Evolutionary conservation across 2,797 vertebrate species (phyloP).

Genomic region (Pachyuromys duprasi): DNA sequence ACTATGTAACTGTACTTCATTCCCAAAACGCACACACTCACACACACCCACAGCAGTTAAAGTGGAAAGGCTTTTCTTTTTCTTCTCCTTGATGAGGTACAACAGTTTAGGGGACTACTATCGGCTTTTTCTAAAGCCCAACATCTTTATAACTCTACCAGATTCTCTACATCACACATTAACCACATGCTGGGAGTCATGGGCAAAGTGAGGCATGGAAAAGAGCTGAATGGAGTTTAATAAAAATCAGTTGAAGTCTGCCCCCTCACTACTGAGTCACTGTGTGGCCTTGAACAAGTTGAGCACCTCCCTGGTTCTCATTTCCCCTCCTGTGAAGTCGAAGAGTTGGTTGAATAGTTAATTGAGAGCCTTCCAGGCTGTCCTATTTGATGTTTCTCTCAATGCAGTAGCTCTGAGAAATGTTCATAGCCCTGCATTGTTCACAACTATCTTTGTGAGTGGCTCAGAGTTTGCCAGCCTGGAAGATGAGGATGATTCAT

Average conservation of each 20-base stretch:
- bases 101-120: neutral
- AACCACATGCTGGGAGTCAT: neutral
- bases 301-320: neutral
- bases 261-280: neutral
- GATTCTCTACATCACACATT: neutral
- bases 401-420: constrained; percentile 17
- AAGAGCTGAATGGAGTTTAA: neutral
- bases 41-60: neutral
- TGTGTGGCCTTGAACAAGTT: neutral
- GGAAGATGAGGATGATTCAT: neutral
- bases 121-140: neutral
- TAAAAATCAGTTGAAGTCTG: neutral
- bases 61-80: neutral
- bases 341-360: constrained; percentile 19
- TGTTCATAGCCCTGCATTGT: neutral
- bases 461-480: constrained; percentile 40
- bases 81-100: neutral
- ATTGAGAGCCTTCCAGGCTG: neutral
- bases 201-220: neutral
- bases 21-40: neutral
- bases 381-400: neutral
- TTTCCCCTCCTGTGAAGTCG: constrained; percentile 36
- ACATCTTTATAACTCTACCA: neutral
- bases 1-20: neutral
- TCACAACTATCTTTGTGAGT: neutral